Conservation (phyloP, 1,140 invertebrate genomes). For the Drosophila nigromelanica region DNA sequence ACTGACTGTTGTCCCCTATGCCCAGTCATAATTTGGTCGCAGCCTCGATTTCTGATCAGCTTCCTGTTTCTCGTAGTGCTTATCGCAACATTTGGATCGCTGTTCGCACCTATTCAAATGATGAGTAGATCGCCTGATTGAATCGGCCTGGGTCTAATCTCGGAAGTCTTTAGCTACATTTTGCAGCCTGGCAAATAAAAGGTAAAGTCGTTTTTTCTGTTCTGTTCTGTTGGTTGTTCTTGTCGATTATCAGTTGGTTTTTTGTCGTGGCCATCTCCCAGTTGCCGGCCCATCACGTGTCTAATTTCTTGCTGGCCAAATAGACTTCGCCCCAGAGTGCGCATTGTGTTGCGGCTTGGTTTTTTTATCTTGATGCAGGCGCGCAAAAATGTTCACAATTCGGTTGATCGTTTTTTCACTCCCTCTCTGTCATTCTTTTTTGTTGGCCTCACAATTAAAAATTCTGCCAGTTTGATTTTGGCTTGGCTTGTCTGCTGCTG, state of each 20-base stretch:
- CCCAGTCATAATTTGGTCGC: conserved; percentile 66
- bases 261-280: conserved; percentile 70
- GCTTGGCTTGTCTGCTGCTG: conserved; percentile 10
- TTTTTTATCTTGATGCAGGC: conserved; percentile 72
- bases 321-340: conserved; percentile 55
- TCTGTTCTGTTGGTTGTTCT: neutral
- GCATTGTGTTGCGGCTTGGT: conserved; percentile 53
- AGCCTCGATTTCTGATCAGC: conserved; percentile 46
- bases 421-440: conserved; percentile 2
- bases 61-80: conserved; percentile 49
- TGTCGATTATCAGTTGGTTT: conserved; percentile 58
- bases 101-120: conserved; percentile 79
- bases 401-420: conserved; percentile 53
- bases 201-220: conserved; percentile 33
- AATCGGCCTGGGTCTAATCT: conserved; percentile 47
- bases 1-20: conserved; percentile 49
- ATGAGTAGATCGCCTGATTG: conserved; percentile 65
- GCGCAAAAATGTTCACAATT: conserved; percentile 82
- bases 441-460: conserved; percentile 69
- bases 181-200: conserved; percentile 41
- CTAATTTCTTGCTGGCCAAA: conserved; percentile 78
- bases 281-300: conserved; percentile 65
- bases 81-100: conserved; percentile 64
- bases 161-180: conserved; percentile 53
- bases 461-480: conserved; percentile 47